Evolutionary conservation across 2,888 invertebrate species (phyloP).

Genomic region (Netelia inedita): DNA sequence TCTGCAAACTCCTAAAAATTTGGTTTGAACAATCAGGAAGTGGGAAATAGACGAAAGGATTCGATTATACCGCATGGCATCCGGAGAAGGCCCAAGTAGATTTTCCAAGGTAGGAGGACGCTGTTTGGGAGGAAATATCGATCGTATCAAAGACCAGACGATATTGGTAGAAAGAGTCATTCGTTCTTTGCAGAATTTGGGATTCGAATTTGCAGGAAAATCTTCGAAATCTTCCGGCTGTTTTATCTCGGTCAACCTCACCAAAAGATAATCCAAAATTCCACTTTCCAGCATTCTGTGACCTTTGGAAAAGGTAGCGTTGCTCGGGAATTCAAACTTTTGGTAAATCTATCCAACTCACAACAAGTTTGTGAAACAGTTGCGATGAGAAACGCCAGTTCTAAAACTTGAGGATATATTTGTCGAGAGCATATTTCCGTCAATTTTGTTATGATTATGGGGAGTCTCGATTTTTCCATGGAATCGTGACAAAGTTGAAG

Average conservation of each 20-base stretch:
- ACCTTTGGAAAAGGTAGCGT: constrained; percentile 74
- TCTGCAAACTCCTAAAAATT: constrained; percentile 77
- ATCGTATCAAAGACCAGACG: constrained; percentile 74
- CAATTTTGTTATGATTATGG: constrained; percentile 79
- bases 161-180: constrained; percentile 73
- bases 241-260: constrained; percentile 77
- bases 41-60: constrained; percentile 3
- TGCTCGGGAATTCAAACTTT: neutral
- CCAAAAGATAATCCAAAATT: constrained; percentile 80
- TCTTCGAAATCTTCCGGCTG: neutral
- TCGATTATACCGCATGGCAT: constrained; percentile 76
- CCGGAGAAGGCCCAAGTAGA: constrained; percentile 55
- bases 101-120: constrained; percentile 38
- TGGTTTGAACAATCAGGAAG: neutral
- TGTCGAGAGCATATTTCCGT: constrained; percentile 77
- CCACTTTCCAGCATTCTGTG: constrained; percentile 80
- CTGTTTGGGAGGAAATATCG: constrained; percentile 67
- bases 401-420: constrained; percentile 79
- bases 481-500: constrained; percentile 72
- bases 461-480: constrained; percentile 81
- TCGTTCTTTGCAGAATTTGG: constrained; percentile 66
- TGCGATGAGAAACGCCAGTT: constrained; percentile 77
- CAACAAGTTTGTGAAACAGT: constrained; percentile 78
- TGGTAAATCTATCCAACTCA: constrained; percentile 72
- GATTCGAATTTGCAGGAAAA: constrained; percentile 6